Evolutionary conservation across 1,140 invertebrate genomes (phyloP).

Genomic region (Wiebesia pumilae): DNA sequence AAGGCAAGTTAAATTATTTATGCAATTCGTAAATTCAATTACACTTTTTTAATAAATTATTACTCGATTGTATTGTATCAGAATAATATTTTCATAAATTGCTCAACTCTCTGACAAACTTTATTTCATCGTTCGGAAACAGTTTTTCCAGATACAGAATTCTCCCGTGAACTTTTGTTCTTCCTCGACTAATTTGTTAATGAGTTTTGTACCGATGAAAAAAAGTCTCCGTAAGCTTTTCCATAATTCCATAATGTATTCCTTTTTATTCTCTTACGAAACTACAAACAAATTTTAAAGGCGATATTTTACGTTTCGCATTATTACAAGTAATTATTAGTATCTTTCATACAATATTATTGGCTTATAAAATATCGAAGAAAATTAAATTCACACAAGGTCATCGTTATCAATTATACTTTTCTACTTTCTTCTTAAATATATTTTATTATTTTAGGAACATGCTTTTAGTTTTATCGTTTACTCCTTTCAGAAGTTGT

Average conservation of each 20-base stretch:
- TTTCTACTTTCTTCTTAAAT: no score
- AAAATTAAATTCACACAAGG: no score
- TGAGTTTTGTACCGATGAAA: conserved; percentile 36
- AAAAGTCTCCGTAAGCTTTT: conserved; percentile 48
- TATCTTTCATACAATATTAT: no score
- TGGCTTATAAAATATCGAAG: no score
- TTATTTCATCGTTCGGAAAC: conserved; percentile 46
- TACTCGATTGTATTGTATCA: conserved; percentile 56
- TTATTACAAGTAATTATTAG: no score
- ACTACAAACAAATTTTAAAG: no score
- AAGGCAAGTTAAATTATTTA: neutral
- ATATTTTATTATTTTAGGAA: no score
- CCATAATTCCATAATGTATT: conserved; percentile 57
- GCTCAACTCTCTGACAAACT: conserved; percentile 57
- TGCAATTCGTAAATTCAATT: neutral
- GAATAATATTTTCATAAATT: conserved; percentile 60
- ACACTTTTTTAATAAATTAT: conserved; percentile 57
- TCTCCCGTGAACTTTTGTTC: conserved; percentile 55
- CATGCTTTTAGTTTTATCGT: no score
- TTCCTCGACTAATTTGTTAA: conserved; percentile 55
- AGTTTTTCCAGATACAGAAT: conserved; percentile 57
- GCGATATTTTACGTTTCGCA: no score
- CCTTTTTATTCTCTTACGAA: conserved; percentile 19
- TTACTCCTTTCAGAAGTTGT: no score
- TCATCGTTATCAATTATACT: no score